phyloP scores from a whole-genome alignment of 2,888 invertebrate genomes.

The Blastobasis lacticolella region DNA sequence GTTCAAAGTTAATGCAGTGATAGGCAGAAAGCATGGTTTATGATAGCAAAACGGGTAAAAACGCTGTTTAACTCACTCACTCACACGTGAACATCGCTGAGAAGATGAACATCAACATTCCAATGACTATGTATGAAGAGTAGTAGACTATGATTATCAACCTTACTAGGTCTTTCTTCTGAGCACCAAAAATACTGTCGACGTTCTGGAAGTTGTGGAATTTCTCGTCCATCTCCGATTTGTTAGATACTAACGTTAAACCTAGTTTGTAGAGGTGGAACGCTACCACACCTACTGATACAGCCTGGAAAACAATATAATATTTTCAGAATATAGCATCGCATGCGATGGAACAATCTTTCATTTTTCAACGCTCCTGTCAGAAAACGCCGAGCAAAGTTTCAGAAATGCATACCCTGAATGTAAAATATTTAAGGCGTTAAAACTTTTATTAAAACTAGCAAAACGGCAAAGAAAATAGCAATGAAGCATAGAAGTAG shows the following conservation, averaged over 20 bases:
- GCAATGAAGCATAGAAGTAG: no score
- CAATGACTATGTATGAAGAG: slow-evolving; percentile 43
- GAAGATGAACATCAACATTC: slow-evolving; percentile 46
- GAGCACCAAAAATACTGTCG: slow-evolving; percentile 51
- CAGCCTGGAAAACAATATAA: slow-evolving; percentile 5
- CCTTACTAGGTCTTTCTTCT: slow-evolving; percentile 39
- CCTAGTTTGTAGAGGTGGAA: slow-evolving; percentile 51
- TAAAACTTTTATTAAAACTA: no score
- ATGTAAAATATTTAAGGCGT: no score
- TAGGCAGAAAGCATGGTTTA: no score
- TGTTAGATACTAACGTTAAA: slow-evolving; percentile 40
- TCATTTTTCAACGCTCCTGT: no score
- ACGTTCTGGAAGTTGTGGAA: slow-evolving; percentile 53
- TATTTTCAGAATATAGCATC: not conserved
- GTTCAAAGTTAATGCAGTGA: no score
- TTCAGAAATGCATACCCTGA: no score
- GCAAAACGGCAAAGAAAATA: no score
- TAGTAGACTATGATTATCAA: slow-evolving; percentile 48
- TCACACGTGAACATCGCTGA: slow-evolving; percentile 48
- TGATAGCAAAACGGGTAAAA: not conserved
- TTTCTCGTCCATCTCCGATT: slow-evolving; percentile 38
- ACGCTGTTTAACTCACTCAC: slow-evolving; percentile 34
- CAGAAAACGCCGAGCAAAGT: no score
- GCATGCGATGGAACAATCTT: no score
- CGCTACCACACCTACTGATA: slow-evolving; percentile 50